Evolutionary conservation across 2,113 vertebrate species (phyloP), one percentile per base, ranked within the genome.

Genomic region (Girardinichthys multiradiatus): DNA sequence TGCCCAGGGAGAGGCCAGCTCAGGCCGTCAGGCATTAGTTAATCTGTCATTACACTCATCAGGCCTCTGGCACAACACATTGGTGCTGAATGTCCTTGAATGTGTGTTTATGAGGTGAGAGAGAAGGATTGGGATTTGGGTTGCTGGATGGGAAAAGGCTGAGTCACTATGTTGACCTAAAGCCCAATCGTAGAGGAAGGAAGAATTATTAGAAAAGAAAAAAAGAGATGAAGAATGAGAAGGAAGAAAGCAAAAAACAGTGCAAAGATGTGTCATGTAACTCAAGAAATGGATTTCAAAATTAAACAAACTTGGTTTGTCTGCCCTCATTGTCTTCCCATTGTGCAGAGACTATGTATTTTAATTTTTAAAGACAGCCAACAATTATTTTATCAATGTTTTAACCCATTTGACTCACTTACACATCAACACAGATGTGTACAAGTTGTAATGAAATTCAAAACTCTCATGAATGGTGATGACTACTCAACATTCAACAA

Each of bases 11-110:
- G 87, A 88, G 90, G 89, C 90, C 89, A 91, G 83, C 82, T 70
- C 80, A 88, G 86, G 82, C 87, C 74, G 65, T 77, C 70, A 85
- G 89, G 88, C 81, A 81, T 86, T 72, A 69, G 78, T 87, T 91
- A 90, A 91, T 91, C 89, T 89, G 86, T 88, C 91, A 90, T 89
- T 91, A 90, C 74, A 79, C 86, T 91, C 88, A 89, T 92, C 91
- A 90, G 89, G 72, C 88, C 80, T 75, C 78, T 83, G 87, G 89
- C 89, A 81, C 2, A 58, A 81, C 81, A 74, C 74, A 51, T 68
- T 77, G 70, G 57, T 42, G 33, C 69, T 58, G 28, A 72, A 70
- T 45, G 65, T 39, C 31, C 19, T 7, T 70, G 70, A 61, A 60
- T 80, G 45, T 82, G 82, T 71, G 68, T 79, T 60, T 80, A 72